phyloP scores from a whole-genome alignment of 1,140 invertebrate species.

The Drosophila pseudoobscura region DNA sequence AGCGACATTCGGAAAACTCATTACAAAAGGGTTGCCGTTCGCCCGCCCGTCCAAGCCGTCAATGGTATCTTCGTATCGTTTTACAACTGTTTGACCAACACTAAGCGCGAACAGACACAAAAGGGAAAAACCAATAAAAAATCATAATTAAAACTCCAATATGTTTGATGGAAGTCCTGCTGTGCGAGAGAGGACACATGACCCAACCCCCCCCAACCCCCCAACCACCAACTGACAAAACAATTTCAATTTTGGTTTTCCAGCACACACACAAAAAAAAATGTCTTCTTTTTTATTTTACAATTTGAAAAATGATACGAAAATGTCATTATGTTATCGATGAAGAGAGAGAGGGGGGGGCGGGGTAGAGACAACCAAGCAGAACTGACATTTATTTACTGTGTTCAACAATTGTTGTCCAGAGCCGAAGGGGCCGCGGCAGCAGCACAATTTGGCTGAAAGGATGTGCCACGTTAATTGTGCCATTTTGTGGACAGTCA shows the following conservation, averaged over 20 bases:
- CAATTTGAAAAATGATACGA: constrained; percentile 81
- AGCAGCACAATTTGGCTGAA: constrained; percentile 74
- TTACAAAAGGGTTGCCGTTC: constrained; percentile 54
- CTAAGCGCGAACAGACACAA: constrained; percentile 64
- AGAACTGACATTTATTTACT: constrained; percentile 80
- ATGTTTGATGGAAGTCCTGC: constrained; percentile 72
- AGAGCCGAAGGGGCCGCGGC: constrained; percentile 40
- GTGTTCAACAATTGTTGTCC: constrained; percentile 75
- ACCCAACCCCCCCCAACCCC: constrained; percentile 14
- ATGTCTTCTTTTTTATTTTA: constrained; percentile 39
- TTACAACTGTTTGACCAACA: constrained; percentile 76
- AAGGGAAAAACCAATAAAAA: constrained; percentile 74
- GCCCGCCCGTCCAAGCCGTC: not conserved
- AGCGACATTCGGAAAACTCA: constrained; percentile 50
- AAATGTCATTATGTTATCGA: constrained; percentile 80
- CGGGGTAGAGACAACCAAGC: constrained; percentile 1
- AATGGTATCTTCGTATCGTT: constrained; percentile 54
- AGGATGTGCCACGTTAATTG: constrained; percentile 81
- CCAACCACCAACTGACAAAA: constrained; percentile 72
- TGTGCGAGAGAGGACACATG: constrained; percentile 50
- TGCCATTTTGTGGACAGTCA: constrained; percentile 80
- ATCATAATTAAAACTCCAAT: constrained; percentile 79
- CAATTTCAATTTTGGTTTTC: constrained; percentile 78
- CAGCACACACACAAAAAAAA: constrained; percentile 26
- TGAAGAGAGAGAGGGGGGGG: constrained; percentile 12